A percentile compares a stretch with the other conserved stretches of the same genome.
Evolutionary conservation across 2,797 vertebrate genomes (phyloP).

Genomic region (Sphenopsis melanotis): DNA sequence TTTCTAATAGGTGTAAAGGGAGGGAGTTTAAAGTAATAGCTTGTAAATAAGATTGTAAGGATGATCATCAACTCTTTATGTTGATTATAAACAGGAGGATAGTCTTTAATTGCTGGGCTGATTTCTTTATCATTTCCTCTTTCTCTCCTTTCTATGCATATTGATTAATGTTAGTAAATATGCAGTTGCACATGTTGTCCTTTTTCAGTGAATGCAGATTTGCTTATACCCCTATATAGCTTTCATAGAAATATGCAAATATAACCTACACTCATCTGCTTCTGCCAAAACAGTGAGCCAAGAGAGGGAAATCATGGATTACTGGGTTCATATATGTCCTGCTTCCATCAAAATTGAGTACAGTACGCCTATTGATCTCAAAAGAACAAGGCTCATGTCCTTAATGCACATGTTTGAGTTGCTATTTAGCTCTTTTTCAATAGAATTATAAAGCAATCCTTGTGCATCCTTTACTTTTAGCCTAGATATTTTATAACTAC

Average conservation of each 20-base stretch:
- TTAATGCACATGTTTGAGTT: conserved; percentile 21
- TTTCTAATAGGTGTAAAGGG: neutral
- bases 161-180: conserved; percentile 41
- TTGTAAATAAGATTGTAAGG: neutral
- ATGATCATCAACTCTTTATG: neutral
- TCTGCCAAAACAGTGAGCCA: conserved; percentile 4
- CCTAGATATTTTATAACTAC: neutral
- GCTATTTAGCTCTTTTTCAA: conserved; percentile 8
- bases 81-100: neutral
- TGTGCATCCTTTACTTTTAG: conserved; percentile 12
- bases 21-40: neutral
- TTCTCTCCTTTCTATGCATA: conserved; percentile 53
- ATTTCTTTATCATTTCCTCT: conserved; percentile 50
- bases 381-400: neutral
- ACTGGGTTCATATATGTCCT: neutral
- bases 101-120: conserved; percentile 47
- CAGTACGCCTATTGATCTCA: neutral
- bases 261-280: neutral
- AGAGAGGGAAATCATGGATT: conserved; percentile 1
- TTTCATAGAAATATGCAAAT: conserved; percentile 44
- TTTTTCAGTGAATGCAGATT: conserved; percentile 17
- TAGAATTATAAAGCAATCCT: conserved; percentile 10
- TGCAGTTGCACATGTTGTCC: neutral
- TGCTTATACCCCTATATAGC: neutral
- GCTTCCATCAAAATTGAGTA: neutral